phyloP scores from a whole-genome alignment of 92 coral and sea anemone genomes.

The Umimayanthus chanpuru region DNA sequence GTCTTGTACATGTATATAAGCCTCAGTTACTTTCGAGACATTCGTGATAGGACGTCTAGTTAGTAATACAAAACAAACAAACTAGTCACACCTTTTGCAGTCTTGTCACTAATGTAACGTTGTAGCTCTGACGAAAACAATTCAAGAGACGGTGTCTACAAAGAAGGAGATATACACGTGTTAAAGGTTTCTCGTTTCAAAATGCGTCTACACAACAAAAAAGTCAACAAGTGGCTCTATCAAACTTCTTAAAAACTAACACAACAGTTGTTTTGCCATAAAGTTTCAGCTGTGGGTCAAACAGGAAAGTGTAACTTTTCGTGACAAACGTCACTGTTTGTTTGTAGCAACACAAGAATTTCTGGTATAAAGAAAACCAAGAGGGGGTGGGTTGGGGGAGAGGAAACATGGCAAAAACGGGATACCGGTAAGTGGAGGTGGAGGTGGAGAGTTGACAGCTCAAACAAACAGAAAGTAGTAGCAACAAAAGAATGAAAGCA shows the following conservation, averaged over 20 bases:
- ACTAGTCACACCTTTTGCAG: slow-evolving; percentile 49
- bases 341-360: too few species aligned
- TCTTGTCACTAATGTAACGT: slow-evolving; percentile 56
- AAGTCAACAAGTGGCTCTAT: background rate
- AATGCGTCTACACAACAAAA: background rate
- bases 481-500: background rate
- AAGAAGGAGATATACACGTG: background rate
- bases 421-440: background rate
- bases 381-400: background rate
- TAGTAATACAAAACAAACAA: background rate
- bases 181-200: background rate
- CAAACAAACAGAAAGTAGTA: background rate
- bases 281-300: too few species aligned
- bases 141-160: slow-evolving; percentile 1
- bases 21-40: too few species aligned
- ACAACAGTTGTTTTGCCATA: too few species aligned
- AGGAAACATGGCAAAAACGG: background rate
- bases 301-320: background rate
- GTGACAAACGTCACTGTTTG: too few species aligned
- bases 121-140: slow-evolving; percentile 55
- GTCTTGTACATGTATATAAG: background rate
- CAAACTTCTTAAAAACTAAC: too few species aligned
- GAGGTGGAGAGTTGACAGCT: background rate
- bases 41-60: too few species aligned
- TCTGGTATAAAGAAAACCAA: too few species aligned